Base-by-base conservation (phyloP, 2,113 vertebrate species). In the Willisornis vidua region DNA sequence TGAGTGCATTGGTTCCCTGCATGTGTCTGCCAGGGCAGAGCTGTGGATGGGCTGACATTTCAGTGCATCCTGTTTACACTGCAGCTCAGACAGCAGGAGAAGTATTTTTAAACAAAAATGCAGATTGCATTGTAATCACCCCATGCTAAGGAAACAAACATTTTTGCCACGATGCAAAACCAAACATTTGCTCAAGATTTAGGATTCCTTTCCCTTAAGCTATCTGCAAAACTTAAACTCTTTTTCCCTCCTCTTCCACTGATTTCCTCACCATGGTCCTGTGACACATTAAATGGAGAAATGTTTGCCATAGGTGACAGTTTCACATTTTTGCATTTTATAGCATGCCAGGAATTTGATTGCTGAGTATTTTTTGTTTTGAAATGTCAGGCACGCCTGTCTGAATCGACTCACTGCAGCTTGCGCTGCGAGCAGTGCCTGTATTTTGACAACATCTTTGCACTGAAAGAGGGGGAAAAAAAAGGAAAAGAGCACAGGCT, bases 41-140 rank as follows among this genome's bases (percentile, higher is more conserved):
- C 82, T 6, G 13, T 9, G 41, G 87, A 71, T 49, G 57, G 83
- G 82, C 72, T 95, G 85, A 95, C 85, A 91, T 94, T 89, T 94
- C 76, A 26, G 59, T 7, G 68, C 83, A 97, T 95, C 96, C 95
- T 97, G 91, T 97, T 97, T 95, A 96, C 61, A 6, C 57, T n/a
- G 48, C 55, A 71, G 90, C 79, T 65, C 86, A 92, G 92, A 79
- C 83, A 94, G 85, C 5, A 8, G 71, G 61, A 91, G 71, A 73
- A 91, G 66, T 92, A 89, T 93, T 95, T 92, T 94, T 94, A 90
- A 94, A 95, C 85, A 94, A 88, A 91, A 90, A 59, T 57, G 55
- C 37, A 67, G 78, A 83, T 85, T 19, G 9, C 67, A 57, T 90
- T 96, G 96, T 94, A 80, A 83, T 85, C 74, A 19, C 46, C 46